These are phyloP conservation scores for Thryonomys swinderianus DNA, from an alignment of 2,113 vertebrate genomes.

Conservation along the genomic window DNA sequence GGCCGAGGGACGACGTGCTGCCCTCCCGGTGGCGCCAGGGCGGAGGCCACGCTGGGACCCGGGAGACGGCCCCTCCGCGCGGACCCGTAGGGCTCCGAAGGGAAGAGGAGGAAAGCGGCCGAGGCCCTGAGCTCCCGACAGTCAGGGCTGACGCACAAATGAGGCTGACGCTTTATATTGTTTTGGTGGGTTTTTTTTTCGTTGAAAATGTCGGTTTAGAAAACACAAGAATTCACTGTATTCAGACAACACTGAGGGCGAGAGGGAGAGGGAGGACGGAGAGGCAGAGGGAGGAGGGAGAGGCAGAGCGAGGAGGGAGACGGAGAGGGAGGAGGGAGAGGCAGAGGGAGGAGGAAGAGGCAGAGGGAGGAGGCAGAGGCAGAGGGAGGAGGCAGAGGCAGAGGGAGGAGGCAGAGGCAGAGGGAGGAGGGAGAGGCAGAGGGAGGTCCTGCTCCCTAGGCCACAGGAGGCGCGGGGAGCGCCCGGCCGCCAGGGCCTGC, in stretches of 20 bases:
- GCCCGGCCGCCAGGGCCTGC: too few relatives aligned
- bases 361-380: too few relatives aligned
- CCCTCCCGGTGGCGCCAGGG: too few relatives aligned
- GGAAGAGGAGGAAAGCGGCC: background rate
- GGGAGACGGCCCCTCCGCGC: too few relatives aligned
- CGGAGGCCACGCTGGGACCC: too few relatives aligned
- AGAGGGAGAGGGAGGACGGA: conserved; percentile 20
- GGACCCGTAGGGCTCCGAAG: background rate
- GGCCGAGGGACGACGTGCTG: too few relatives aligned
- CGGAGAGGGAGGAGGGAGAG: conserved; percentile 33
- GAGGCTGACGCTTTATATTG: conserved; percentile 58
- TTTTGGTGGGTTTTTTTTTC: conserved; percentile 34
- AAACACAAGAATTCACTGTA: conserved; percentile 77
- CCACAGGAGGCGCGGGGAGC: background rate
- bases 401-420: too few relatives aligned
- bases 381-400: conserved; percentile 2
- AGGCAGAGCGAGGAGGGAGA: background rate
- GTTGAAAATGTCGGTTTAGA: conserved; percentile 79
- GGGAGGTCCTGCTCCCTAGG: conserved; percentile 76
- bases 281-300: conserved; percentile 1
- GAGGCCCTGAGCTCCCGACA: background rate
- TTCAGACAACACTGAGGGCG: conserved; percentile 65
- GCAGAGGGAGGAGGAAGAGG: conserved; percentile 2
- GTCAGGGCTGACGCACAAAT: conserved; percentile 45
- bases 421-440: too few relatives aligned